Evolutionary conservation across 2,888 invertebrate species (phyloP).

Genomic region (Antitype chi): DNA sequence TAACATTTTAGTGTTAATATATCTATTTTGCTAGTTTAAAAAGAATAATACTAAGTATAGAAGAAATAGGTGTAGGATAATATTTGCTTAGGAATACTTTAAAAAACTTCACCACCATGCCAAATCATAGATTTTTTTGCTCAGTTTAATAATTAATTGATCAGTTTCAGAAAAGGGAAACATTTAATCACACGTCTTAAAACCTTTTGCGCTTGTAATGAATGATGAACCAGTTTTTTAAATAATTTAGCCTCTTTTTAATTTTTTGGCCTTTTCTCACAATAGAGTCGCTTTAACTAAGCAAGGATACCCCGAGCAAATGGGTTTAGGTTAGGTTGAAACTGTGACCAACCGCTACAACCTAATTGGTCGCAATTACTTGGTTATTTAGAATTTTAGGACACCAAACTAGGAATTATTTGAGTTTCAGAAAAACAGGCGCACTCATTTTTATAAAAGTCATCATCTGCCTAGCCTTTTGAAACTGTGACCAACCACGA

Average conservation of each 20-base stretch:
- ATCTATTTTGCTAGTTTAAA: not conserved
- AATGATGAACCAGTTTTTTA: not conserved
- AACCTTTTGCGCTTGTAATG: not conserved
- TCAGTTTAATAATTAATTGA: too few relatives aligned
- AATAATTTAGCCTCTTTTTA: not conserved
- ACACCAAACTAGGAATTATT: too few relatives aligned
- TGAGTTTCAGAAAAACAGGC: too few relatives aligned
- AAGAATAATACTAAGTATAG: not conserved
- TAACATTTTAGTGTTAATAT: slow-evolving; percentile 9
- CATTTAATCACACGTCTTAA: not conserved
- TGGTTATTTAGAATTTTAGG: too few relatives aligned
- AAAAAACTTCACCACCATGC: not conserved
- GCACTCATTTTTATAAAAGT: too few relatives aligned
- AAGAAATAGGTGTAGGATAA: not conserved
- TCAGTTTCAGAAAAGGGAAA: not conserved
- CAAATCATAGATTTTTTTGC: not conserved
- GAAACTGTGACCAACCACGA: too few relatives aligned
- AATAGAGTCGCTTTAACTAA: not conserved
- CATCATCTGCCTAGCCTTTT: too few relatives aligned
- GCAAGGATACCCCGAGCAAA: not conserved
- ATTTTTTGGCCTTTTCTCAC: not conserved
- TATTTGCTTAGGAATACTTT: not conserved
- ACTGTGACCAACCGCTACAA: not conserved
- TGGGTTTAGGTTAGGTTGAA: not conserved
- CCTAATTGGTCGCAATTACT: too few relatives aligned